Evolutionary conservation across 2,113 vertebrate genomes (phyloP).

Genomic region (Microtus montanus): DNA sequence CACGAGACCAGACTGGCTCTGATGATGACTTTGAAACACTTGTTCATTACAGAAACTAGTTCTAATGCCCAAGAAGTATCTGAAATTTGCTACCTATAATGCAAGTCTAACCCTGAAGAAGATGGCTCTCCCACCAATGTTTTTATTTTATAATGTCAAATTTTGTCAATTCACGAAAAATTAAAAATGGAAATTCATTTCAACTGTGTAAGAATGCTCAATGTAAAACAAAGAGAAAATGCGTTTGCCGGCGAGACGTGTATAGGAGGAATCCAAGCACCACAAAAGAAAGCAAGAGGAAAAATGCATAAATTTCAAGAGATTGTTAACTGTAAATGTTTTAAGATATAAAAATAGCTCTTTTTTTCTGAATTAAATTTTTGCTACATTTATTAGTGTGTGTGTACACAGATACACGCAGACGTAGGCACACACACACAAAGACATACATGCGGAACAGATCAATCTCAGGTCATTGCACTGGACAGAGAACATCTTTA

Average conservation of each 20-base stretch:
- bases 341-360: neutral
- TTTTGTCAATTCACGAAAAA: constrained; percentile 73
- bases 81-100: constrained; percentile 82
- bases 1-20: constrained; percentile 49
- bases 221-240: neutral
- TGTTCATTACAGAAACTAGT: constrained; percentile 75
- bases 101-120: constrained; percentile 70
- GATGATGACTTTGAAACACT: constrained; percentile 65
- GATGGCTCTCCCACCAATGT: constrained; percentile 17
- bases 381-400: neutral
- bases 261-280: neutral
- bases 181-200: constrained; percentile 67
- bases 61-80: constrained; percentile 60
- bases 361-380: neutral
- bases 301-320: neutral
- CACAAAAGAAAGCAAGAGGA: neutral
- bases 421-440: neutral
- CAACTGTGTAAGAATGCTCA: constrained; percentile 30
- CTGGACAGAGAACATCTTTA: too few species aligned
- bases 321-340: constrained; percentile 28
- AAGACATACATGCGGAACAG: neutral
- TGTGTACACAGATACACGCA: neutral
- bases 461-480: too few species aligned
- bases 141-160: constrained; percentile 54
- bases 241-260: constrained; percentile 57